phyloP scores from a whole-genome alignment of 2,888 invertebrate species.

The Lasioglossum pauxillum region DNA sequence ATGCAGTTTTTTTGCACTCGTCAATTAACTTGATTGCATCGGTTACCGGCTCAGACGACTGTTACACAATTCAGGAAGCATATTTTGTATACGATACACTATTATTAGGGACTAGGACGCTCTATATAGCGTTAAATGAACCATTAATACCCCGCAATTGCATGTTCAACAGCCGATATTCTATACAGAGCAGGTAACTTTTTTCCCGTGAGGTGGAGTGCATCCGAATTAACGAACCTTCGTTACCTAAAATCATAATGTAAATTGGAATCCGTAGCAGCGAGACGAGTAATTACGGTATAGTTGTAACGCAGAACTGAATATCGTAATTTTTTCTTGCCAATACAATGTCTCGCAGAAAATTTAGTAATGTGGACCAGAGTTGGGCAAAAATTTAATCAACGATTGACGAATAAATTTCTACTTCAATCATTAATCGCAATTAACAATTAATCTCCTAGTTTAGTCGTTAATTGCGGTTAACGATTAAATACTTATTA shows the following conservation, averaged over 20 bases:
- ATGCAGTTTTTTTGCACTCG: background rate
- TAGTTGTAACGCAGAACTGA: background rate
- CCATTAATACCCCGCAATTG: background rate
- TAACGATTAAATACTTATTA: no score
- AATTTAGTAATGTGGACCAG: background rate
- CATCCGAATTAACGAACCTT: background rate
- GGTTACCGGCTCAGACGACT: background rate
- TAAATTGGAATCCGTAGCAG: background rate
- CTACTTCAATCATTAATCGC: no score
- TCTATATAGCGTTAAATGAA: constrained; percentile 10
- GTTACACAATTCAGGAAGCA: constrained; percentile 11
- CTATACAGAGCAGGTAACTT: background rate
- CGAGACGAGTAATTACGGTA: background rate
- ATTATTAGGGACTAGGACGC: background rate
- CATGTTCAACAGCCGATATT: background rate
- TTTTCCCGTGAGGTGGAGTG: background rate
- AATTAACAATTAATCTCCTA: no score
- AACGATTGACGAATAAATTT: no score
- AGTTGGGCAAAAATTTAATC: background rate
- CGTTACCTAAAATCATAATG: constrained; percentile 7
- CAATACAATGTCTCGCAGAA: background rate
- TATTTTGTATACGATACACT: background rate
- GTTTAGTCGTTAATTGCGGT: no score
- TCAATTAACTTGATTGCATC: constrained; percentile 10
- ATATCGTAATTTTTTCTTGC: background rate